Evolutionary conservation across 1,140 invertebrate genomes (phyloP).

Genomic region (Leptestheria dahalacensis): DNA sequence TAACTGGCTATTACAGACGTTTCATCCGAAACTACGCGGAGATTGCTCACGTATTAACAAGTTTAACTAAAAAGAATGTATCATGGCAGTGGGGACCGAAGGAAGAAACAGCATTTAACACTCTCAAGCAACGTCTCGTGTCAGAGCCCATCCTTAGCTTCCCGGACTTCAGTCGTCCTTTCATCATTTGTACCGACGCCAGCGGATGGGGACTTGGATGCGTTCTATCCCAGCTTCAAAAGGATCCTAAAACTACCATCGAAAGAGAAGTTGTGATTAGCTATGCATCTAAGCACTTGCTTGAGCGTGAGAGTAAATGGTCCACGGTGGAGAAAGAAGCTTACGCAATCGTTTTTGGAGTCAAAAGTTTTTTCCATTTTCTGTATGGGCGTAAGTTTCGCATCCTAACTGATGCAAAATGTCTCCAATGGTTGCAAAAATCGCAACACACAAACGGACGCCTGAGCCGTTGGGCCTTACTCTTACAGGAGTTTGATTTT

Average conservation of each 20-base stretch:
- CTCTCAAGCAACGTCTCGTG: constrained; percentile 20
- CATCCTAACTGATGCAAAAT: constrained; percentile 20
- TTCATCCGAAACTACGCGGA: constrained; percentile 17
- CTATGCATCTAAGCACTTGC: constrained; percentile 24
- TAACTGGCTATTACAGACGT: constrained; percentile 15
- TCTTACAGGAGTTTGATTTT: constrained; percentile 12
- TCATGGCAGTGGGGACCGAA: constrained; percentile 18
- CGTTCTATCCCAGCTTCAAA: constrained; percentile 23
- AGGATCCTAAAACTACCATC: constrained; percentile 19
- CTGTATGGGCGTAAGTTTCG: constrained; percentile 19
- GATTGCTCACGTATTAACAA: constrained; percentile 9
- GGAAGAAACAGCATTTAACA: constrained; percentile 18
- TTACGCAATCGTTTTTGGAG: constrained; percentile 20
- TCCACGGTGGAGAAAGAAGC: constrained; percentile 23
- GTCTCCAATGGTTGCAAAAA: constrained; percentile 17
- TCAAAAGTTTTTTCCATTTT: constrained; percentile 22
- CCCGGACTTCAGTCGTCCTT: constrained; percentile 22
- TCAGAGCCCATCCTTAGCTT: constrained; percentile 21
- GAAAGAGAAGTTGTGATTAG: constrained; percentile 21
- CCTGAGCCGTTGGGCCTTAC: constrained; percentile 21
- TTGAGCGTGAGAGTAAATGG: constrained; percentile 22
- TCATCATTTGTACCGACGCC: constrained; percentile 25
- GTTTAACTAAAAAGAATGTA: neutral
- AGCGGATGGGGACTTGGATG: constrained; percentile 26
- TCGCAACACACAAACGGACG: constrained; percentile 26